phyloP scores from a whole-genome alignment of 2,888 invertebrate species.

The Mylabris sibirica region DNA sequence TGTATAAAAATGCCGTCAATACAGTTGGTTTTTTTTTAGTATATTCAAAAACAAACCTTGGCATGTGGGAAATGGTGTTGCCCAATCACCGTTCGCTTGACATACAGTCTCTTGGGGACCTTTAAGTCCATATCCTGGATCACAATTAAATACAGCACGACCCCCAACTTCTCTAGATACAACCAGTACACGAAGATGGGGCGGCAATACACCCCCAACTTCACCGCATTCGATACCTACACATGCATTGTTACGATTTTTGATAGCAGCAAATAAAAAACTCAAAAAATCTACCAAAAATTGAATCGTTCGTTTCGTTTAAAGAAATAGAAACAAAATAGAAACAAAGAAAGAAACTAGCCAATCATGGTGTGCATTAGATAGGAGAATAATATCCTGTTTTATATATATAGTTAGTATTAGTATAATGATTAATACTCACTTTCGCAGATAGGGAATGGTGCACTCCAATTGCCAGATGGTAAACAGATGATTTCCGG shows the following conservation, averaged over 20 bases:
- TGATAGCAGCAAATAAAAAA: conserved; percentile 20
- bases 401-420: not conserved
- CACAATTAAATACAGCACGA: conserved; percentile 80
- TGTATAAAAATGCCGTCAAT: not conserved
- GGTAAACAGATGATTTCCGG: conserved; percentile 78
- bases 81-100: conserved; percentile 81
- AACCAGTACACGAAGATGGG: conserved; percentile 74
- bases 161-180: conserved; percentile 83
- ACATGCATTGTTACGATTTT: conserved; percentile 24
- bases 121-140: conserved; percentile 77
- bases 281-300: not conserved
- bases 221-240: conserved; percentile 81
- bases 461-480: conserved; percentile 86
- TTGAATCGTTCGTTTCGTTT: no score
- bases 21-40: not conserved
- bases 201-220: conserved; percentile 66
- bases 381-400: not conserved
- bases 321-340: no score
- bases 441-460: conserved; percentile 84
- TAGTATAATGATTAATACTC: conserved; percentile 53
- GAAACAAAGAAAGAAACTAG: conserved; percentile 10
- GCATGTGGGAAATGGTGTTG: conserved; percentile 77
- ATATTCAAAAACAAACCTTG: conserved; percentile 64
- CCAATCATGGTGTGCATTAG: conserved; percentile 2
- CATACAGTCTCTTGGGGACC: conserved; percentile 80